These are phyloP conservation scores for Macrotrachela quadricornifera DNA, from an alignment of 1,140 invertebrate species.

Conservation along the genomic window DNA sequence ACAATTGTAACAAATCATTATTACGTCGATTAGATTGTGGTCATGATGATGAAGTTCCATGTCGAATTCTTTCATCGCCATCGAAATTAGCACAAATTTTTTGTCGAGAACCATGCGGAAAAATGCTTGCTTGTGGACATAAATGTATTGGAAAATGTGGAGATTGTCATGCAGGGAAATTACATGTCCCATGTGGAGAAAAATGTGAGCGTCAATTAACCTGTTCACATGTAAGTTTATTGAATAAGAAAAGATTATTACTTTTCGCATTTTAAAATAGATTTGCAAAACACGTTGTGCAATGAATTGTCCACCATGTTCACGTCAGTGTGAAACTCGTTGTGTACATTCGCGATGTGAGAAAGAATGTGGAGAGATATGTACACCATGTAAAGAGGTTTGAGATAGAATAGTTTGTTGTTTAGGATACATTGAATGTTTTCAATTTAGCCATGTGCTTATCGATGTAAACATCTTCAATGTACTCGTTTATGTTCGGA, in stretches of 20 bases:
- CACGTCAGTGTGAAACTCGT: constrained; percentile 33
- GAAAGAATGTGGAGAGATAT: constrained; percentile 38
- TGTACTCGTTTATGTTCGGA: constrained; percentile 39
- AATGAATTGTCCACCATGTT: constrained; percentile 35
- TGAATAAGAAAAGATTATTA: too few species aligned
- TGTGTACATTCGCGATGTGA: constrained; percentile 37
- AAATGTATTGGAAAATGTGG: constrained; percentile 39
- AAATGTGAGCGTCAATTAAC: constrained; percentile 9
- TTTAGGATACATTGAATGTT: too few species aligned
- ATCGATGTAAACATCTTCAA: constrained; percentile 33
- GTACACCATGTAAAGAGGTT: constrained; percentile 36
- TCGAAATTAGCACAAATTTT: constrained; percentile 36
- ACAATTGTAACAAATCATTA: constrained; percentile 40
- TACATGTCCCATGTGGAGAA: constrained; percentile 33
- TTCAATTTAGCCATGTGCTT: constrained; percentile 12
- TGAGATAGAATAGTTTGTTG: too few species aligned
- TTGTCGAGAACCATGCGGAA: constrained; percentile 16
- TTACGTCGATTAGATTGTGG: constrained; percentile 35
- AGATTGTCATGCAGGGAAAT: constrained; percentile 37
- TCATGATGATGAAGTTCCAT: constrained; percentile 36
- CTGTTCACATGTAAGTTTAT: too few species aligned
- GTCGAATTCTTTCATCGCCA: constrained; percentile 26
- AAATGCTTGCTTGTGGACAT: constrained; percentile 36
- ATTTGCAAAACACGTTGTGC: constrained; percentile 8
- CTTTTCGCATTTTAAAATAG: neutral